Conservation (phyloP, 2,888 invertebrate species). For the Adineta ricciae region DNA sequence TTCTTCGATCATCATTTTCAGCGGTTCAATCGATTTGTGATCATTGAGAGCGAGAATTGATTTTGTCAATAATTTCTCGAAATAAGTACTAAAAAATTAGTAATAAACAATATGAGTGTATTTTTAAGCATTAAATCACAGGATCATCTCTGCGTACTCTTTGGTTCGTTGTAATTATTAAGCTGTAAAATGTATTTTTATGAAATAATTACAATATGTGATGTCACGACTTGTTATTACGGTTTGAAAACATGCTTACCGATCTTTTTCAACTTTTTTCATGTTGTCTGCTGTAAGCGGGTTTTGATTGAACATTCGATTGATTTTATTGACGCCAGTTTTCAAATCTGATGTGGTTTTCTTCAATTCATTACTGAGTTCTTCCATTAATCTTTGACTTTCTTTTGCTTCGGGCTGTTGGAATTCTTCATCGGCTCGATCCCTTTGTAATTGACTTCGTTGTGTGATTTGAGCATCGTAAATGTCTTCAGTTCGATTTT, state of each 20-base stretch:
- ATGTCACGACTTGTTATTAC: too few species aligned
- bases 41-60: background rate
- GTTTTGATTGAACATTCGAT: constrained; percentile 29
- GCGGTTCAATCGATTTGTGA: constrained; percentile 13
- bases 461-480: background rate
- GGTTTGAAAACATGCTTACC: too few species aligned
- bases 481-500: background rate
- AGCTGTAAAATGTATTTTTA: too few species aligned
- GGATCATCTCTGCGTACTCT: too few species aligned
- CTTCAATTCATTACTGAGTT: constrained; percentile 2
- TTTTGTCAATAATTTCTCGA: constrained; percentile 15
- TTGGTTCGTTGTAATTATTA: too few species aligned
- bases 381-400: constrained; percentile 22
- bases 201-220: too few species aligned
- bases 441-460: background rate
- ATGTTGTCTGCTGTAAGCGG: constrained; percentile 25
- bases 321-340: constrained; percentile 25
- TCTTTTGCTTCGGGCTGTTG: background rate
- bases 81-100: background rate
- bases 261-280: constrained; percentile 31
- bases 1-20: background rate
- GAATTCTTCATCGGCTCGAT: background rate
- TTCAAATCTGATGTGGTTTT: constrained; percentile 20
- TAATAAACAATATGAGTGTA: too few species aligned
- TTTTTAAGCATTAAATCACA: too few species aligned